A percentile compares a stretch with the other conserved stretches of the same genome.
Conservation (phyloP, 2,888 invertebrate genomes). For the Choreutis nemorana region DNA sequence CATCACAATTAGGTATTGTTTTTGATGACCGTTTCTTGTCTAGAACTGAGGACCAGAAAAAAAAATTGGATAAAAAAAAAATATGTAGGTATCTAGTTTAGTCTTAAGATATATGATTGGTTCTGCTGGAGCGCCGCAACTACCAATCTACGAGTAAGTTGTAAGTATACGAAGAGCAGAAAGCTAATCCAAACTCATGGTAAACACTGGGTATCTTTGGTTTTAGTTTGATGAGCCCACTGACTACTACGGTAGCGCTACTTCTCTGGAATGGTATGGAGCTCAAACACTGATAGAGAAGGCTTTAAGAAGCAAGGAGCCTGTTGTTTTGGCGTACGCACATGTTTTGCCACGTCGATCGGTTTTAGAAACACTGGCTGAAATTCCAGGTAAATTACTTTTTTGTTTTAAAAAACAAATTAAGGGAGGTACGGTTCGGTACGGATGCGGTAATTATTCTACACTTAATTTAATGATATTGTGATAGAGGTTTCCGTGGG, state of each 20-base stretch:
- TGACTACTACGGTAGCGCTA: too few species aligned
- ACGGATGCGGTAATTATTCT: too few species aligned
- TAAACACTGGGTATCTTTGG: too few species aligned
- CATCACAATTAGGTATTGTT: background rate
- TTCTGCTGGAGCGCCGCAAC: too few species aligned
- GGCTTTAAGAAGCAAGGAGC: background rate
- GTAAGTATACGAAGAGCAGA: background rate
- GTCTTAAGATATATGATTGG: too few species aligned
- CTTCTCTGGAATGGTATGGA: background rate
- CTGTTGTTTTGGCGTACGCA: background rate
- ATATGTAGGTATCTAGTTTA: background rate
- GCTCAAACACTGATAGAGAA: background rate
- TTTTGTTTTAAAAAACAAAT: too few species aligned
- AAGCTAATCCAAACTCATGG: too few species aligned
- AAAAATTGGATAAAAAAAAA: background rate
- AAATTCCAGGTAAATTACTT: slow-evolving; percentile 1
- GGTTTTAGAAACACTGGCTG: background rate
- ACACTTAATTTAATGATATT: too few species aligned
- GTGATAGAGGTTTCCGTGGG: too few species aligned
- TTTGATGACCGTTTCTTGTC: background rate
- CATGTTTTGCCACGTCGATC: background rate
- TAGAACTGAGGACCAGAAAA: background rate
- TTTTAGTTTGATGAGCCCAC: too few species aligned
- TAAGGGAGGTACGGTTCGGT: too few species aligned
- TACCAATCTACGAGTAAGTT: too few species aligned